Conservation (phyloP, 2,888 invertebrate genomes). For the Heliconius aoede region DNA sequence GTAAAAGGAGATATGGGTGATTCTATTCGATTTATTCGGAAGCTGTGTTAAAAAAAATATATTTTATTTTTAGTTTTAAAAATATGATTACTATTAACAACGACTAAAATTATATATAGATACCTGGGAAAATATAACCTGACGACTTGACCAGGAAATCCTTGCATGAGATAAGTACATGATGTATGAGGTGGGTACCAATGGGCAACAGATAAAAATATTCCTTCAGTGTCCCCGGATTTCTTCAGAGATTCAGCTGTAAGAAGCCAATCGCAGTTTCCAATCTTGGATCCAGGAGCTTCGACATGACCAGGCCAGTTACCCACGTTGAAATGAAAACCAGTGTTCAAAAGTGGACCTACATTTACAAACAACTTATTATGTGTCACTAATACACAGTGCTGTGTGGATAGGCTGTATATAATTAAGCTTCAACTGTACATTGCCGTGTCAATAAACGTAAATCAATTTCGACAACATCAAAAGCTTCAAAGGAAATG, state of each 20-base stretch:
- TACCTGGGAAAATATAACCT: slow-evolving; percentile 95
- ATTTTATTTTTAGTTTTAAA: not conserved
- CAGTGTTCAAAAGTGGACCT: slow-evolving; percentile 94
- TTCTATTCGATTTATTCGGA: slow-evolving; percentile 94
- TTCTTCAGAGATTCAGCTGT: slow-evolving; percentile 91
- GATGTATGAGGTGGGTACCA: slow-evolving; percentile 97
- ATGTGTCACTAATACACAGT: not conserved
- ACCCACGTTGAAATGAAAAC: slow-evolving; percentile 97
- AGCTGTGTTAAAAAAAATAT: slow-evolving; percentile 76
- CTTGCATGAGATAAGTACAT: slow-evolving; percentile 95
- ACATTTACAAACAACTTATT: slow-evolving; percentile 25
- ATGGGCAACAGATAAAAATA: slow-evolving; percentile 95
- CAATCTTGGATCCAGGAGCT: slow-evolving; percentile 92
- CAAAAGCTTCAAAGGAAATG: slow-evolving; percentile 3
- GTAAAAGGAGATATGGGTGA: slow-evolving; percentile 94
- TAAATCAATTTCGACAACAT: not conserved
- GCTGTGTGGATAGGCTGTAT: not conserved
- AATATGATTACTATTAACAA: no score
- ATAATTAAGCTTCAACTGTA: not conserved
- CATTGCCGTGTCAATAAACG: not conserved
- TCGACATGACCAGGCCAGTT: slow-evolving; percentile 97
- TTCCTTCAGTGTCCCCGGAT: slow-evolving; percentile 92
- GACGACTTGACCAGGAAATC: slow-evolving; percentile 93
- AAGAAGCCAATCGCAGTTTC: slow-evolving; percentile 94
- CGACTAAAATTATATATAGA: slow-evolving; percentile 43